Base-by-base conservation (phyloP, 2,888 invertebrate species). In the Polietes domitor region DNA sequence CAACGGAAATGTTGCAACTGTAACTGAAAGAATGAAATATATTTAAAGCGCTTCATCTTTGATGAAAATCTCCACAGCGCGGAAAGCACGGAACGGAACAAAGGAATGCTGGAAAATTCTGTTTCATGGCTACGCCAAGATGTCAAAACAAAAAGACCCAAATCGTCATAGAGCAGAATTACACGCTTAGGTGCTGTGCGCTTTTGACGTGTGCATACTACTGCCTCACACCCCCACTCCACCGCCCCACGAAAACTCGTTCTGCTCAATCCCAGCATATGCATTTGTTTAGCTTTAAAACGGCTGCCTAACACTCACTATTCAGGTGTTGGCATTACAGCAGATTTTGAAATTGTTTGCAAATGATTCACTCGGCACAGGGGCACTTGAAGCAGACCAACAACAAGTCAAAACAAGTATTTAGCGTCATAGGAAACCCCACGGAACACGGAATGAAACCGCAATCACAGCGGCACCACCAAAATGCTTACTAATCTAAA, bases 1-100 rank as follows among this genome's bases (percentile, higher is more conserved):
- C 72, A 78, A 72, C 84, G 84, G 84, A 84, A 84, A 81, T 84
- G 81, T 72, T 84, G 78, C 84, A 81, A 84, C 84, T 79, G 81
- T 84, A 81, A 84, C 73, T 65, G 75, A 77, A 79, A 79, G 73
- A 76, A 78, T 81, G 58, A 79, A 76, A 81, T 78, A 76, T 78
- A 78, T 37, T 68, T 72, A 78, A 78, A 79, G 72, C 53, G 41
- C 58, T 77, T 58, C 65, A 78, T 77, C 73, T 79, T 53, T 72
- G 63, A 84, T 81, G 70, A 63, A 81, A 84, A 81, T 77, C 55
- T 84, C 73, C 63, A 21, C 50, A 65, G 43, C n/a, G 43, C n/a
- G 68, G 28, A 75, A 71, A 77, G 41, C 37, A 37, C 17, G 12
- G n/a, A 75, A 68, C 47, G 5, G 12, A 50, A 28, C 72, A 58